Conservation (phyloP, 2,888 invertebrate species). For the Drosophila nr. perissopoda region DNA sequence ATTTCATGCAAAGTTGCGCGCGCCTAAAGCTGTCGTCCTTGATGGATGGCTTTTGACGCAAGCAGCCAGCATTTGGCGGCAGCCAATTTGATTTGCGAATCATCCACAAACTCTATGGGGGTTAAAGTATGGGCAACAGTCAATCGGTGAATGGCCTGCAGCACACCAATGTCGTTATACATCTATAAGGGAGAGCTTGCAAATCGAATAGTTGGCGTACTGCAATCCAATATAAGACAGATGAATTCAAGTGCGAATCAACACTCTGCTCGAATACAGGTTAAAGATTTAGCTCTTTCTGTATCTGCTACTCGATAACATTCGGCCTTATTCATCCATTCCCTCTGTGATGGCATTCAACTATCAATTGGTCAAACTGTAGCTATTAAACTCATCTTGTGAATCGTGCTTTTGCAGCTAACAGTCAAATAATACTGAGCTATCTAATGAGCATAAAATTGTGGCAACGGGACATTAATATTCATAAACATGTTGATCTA, state of each 20-base stretch:
- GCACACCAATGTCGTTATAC: constrained; percentile 55
- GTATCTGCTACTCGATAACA: not conserved
- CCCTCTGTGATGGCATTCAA: not conserved
- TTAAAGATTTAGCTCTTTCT: not conserved
- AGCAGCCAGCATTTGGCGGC: constrained; percentile 61
- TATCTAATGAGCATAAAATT: not conserved
- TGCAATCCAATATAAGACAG: constrained; percentile 25
- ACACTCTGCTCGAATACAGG: not conserved
- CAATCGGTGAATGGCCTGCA: constrained; percentile 44
- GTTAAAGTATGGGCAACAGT: constrained; percentile 7
- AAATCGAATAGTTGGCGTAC: constrained; percentile 42
- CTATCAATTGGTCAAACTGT: not conserved
- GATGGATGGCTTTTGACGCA: constrained; percentile 76
- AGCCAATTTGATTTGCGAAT: constrained; percentile 74
- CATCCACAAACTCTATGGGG: constrained; percentile 20
- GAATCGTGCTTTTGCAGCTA: not conserved
- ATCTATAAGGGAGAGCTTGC: constrained; percentile 27
- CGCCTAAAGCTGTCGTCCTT: constrained; percentile 67
- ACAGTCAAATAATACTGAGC: not conserved
- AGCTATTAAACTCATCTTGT: not conserved
- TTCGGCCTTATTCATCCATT: not conserved
- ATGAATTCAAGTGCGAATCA: constrained; percentile 8
- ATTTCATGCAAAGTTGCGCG: constrained; percentile 75
- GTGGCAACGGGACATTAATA: not conserved
- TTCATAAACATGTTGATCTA: not conserved